Evolutionary conservation across 2,113 vertebrate species (phyloP).

Genomic region (Chitala chitala): DNA sequence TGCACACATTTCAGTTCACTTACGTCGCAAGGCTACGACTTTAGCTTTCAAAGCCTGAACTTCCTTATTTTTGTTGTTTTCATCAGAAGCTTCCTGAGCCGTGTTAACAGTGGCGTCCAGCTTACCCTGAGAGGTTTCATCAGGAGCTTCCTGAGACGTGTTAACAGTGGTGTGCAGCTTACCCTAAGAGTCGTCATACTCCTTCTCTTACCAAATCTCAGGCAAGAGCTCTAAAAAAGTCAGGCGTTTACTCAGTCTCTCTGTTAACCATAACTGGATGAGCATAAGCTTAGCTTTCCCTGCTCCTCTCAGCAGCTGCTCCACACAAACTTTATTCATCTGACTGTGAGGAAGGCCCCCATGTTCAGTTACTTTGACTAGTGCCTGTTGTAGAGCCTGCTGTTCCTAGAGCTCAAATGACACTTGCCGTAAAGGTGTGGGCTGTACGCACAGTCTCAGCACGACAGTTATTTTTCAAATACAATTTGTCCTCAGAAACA

Average conservation of each 20-base stretch:
- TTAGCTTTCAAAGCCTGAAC: not conserved
- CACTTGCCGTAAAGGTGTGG: conserved; percentile 25
- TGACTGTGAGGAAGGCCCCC: not conserved
- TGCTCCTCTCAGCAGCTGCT: conserved; percentile 25
- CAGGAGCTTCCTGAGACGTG: not conserved
- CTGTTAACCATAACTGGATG: conserved; percentile 23
- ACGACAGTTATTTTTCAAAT: no score
- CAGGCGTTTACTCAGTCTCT: not conserved
- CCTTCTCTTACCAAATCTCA: conserved; percentile 24
- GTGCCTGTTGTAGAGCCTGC: conserved; percentile 3
- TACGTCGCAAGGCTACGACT: conserved; percentile 14
- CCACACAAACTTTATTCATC: conserved; percentile 7
- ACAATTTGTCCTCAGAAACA: no score
- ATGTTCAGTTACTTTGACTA: conserved; percentile 25
- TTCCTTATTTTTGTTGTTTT: not conserved
- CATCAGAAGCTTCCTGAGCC: not conserved
- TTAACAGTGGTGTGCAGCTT: not conserved
- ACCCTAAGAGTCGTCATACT: not conserved
- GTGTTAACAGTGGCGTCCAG: no score
- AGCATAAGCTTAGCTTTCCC: conserved; percentile 22
- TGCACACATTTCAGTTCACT: no score
- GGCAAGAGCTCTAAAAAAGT: conserved; percentile 23
- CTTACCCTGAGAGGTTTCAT: not conserved
- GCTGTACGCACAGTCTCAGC: no score
- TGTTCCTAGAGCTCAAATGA: conserved; percentile 24